These are phyloP conservation scores for Pseudachorutes palmiensis DNA, from an alignment of 1,140 invertebrate genomes.

Conservation along the genomic window DNA sequence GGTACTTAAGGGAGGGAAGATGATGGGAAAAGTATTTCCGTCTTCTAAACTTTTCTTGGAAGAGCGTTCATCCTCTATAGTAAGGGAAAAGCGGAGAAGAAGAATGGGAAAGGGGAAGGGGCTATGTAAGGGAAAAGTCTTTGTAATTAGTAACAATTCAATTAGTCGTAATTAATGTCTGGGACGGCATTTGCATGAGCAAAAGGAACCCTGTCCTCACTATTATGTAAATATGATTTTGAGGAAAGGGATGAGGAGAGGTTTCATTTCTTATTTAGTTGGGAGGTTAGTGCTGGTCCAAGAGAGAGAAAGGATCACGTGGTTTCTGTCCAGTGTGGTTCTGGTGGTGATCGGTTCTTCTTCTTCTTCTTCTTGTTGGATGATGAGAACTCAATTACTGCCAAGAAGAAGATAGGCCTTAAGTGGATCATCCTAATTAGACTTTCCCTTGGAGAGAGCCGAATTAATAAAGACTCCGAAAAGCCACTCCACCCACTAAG, in stretches of 20 bases:
- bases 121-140: conserved; percentile 31
- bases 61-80: neutral
- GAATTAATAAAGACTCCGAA: neutral
- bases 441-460: neutral
- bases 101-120: neutral
- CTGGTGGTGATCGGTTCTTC: too few relatives aligned
- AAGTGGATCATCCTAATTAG: conserved; percentile 8
- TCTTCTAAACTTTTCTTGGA: too few relatives aligned
- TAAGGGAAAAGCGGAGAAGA: neutral
- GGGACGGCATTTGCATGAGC: conserved; percentile 38
- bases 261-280: neutral
- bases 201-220: conserved; percentile 29
- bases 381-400: conserved; percentile 12
- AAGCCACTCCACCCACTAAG: neutral
- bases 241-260: conserved; percentile 24
- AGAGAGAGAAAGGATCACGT: too few relatives aligned
- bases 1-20: neutral
- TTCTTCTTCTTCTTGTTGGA: too few relatives aligned
- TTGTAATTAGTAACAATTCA: conserved; percentile 40
- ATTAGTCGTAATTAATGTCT: conserved; percentile 39
- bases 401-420: neutral
- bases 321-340: too few relatives aligned
- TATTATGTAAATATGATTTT: conserved; percentile 40
- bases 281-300: too few relatives aligned
- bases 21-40: neutral